A percentile compares a stretch with the other conserved stretches of the same genome.
phyloP scores from a whole-genome alignment of 2,113 vertebrate species.

The Tetrax tetrax region DNA sequence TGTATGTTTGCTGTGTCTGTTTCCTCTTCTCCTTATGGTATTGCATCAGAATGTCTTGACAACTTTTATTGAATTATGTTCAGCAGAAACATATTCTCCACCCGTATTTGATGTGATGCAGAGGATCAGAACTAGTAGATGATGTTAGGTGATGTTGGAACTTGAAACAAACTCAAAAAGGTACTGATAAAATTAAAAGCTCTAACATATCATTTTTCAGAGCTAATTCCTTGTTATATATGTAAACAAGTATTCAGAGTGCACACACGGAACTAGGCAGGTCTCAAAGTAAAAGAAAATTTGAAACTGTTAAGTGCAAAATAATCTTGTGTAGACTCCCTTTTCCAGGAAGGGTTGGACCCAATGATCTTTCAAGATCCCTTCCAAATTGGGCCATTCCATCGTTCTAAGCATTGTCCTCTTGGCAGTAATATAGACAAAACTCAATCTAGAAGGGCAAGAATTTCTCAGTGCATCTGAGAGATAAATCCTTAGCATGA shows the following conservation, averaged over 20 bases:
- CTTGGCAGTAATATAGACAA: neutral
- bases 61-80: neutral
- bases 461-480: neutral
- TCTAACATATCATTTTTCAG: neutral
- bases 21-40: neutral
- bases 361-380: neutral
- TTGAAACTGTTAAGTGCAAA: neutral
- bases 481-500: neutral
- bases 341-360: neutral
- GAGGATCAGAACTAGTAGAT: neutral
- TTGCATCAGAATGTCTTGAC: neutral
- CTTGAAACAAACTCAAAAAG: neutral
- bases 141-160: neutral
- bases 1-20: neutral
- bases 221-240: neutral
- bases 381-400: neutral
- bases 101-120: neutral
- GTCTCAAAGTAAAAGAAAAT: neutral
- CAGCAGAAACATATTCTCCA: neutral
- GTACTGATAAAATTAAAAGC: neutral
- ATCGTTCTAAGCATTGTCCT: neutral
- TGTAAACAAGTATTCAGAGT: neutral
- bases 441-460: neutral
- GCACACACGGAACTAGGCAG: neutral
- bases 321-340: neutral